Evolutionary conservation across 2,113 vertebrate genomes (phyloP).

Genomic region (Gadus chalcogrammus): DNA sequence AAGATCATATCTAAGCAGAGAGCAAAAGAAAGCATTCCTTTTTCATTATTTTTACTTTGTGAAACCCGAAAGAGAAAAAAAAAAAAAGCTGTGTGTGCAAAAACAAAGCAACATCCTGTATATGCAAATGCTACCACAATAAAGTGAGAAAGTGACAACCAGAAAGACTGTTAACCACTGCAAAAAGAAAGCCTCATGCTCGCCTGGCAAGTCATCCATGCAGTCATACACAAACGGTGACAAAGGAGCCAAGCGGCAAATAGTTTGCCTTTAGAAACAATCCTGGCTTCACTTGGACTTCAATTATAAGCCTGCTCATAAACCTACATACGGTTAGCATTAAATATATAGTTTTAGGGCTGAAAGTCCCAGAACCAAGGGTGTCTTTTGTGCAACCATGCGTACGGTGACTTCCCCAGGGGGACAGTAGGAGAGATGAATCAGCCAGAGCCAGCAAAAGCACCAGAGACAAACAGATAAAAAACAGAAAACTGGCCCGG

Average conservation of each 20-base stretch:
- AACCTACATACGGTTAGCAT: not conserved
- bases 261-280: conserved; percentile 41
- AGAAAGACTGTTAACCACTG: conserved; percentile 39
- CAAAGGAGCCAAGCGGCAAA: not conserved
- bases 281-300: not conserved
- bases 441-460: no score
- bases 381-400: no score
- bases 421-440: no score
- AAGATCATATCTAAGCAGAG: conserved; percentile 3
- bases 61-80: conserved; percentile 29
- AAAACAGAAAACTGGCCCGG: no score
- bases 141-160: conserved; percentile 30
- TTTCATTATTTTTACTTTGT: not conserved
- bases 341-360: no score
- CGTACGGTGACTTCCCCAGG: no score
- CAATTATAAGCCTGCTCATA: not conserved
- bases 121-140: conserved; percentile 65
- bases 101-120: conserved; percentile 67
- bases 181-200: conserved; percentile 25
- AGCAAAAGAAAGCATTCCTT: conserved; percentile 48
- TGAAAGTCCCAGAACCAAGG: conserved; percentile 29
- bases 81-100: conserved; percentile 15
- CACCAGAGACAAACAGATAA: no score
- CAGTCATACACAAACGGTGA: conserved; percentile 37
- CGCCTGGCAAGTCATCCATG: conserved; percentile 49